These are phyloP conservation scores for Eretmochelys imbricata DNA, from an alignment of 2,113 vertebrate genomes.

Conservation along the genomic window DNA sequence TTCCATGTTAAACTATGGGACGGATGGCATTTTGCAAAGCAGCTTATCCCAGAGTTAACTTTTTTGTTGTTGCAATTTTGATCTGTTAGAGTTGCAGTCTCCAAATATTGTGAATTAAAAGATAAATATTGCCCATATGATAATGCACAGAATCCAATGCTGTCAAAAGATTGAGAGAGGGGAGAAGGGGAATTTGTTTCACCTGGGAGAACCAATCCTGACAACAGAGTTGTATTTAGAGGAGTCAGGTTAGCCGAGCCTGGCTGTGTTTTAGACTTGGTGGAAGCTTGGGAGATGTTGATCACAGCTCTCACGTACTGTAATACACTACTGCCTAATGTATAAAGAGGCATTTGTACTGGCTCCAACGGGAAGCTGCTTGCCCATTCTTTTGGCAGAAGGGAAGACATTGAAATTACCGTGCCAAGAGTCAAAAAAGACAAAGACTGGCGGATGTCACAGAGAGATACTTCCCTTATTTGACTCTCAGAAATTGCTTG, in stretches of 20 bases:
- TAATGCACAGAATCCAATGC: fast-evolving
- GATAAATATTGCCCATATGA: background rate
- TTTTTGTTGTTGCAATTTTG: background rate
- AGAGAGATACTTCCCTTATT: slow-evolving; percentile 26
- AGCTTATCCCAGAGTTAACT: background rate
- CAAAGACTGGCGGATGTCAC: background rate
- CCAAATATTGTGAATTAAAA: background rate
- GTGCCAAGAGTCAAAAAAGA: slow-evolving; percentile 37
- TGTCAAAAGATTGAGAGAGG: background rate
- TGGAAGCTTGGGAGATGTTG: slow-evolving; percentile 38
- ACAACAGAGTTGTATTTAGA: background rate
- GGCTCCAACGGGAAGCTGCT: slow-evolving; percentile 36
- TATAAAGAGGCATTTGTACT: slow-evolving; percentile 61
- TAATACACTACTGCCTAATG: slow-evolving; percentile 25
- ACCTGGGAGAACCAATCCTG: background rate
- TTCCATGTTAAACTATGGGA: background rate
- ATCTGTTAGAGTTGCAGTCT: background rate
- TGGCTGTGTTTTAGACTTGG: slow-evolving; percentile 25
- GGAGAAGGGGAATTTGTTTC: background rate
- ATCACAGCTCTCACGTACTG: slow-evolving; percentile 36
- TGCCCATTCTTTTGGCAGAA: slow-evolving; percentile 44
- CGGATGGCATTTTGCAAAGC: background rate
- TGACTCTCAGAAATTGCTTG: slow-evolving; percentile 52
- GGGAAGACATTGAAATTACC: slow-evolving; percentile 42
- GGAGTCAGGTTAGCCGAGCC: background rate